phyloP scores from a whole-genome alignment of 2,113 vertebrate species.

The Paralichthys olivaceus region DNA sequence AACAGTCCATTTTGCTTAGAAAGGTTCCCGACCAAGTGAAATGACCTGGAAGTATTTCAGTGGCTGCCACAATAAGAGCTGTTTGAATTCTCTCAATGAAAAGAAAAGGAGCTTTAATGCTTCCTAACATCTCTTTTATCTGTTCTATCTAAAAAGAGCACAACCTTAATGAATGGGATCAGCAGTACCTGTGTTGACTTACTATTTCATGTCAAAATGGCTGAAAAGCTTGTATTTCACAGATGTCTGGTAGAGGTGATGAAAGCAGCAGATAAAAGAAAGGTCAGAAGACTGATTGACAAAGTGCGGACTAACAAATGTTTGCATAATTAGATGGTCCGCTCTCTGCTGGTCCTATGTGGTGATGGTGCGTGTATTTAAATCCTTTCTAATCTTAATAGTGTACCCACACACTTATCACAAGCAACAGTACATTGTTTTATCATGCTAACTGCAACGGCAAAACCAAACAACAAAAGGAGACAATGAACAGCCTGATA shows the following conservation, averaged over 20 bases:
- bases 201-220: not conserved
- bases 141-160: no score
- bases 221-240: not conserved
- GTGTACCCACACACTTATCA: constrained; percentile 3
- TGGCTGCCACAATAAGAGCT: no score
- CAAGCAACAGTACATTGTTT: not conserved
- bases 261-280: not conserved
- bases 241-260: not conserved
- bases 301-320: not conserved
- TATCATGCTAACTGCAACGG: not conserved
- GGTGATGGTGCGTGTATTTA: constrained; percentile 17
- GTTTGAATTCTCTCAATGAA: no score
- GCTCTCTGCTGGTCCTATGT: not conserved
- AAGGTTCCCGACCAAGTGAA: no score
- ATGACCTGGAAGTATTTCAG: no score
- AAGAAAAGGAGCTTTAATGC: no score
- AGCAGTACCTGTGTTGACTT: no score
- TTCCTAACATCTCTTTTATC: no score
- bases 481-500: not conserved
- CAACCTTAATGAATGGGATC: no score
- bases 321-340: not conserved
- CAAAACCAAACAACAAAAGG: not conserved
- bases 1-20: no score
- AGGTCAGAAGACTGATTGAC: not conserved
- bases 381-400: constrained; percentile 13